These are phyloP conservation scores for Neosilurus hyrtlii DNA, from an alignment of 2,797 vertebrate species.

Conservation along the genomic window DNA sequence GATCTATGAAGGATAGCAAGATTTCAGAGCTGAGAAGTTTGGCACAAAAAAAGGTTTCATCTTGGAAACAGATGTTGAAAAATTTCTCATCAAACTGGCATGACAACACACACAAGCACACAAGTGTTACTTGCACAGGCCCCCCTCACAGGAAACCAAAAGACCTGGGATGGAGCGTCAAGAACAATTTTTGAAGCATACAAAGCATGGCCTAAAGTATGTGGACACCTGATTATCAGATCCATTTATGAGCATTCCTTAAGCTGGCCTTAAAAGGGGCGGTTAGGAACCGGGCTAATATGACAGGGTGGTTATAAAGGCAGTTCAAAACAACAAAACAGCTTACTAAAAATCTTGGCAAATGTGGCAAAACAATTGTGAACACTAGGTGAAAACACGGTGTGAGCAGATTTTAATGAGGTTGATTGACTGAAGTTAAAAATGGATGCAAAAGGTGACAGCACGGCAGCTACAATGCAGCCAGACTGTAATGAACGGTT, in stretches of 20 bases:
- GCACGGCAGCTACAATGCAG: no score
- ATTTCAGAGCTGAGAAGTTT: conserved; percentile 38
- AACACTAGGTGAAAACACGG: no score
- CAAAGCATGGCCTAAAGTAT: background rate
- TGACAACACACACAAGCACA: conserved; percentile 18
- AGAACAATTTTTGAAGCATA: background rate
- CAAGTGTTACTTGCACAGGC: background rate
- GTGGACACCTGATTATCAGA: no score
- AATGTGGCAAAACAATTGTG: no score
- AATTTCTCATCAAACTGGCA: conserved; percentile 38
- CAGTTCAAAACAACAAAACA: no score
- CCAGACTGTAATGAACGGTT: no score
- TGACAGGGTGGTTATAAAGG: no score
- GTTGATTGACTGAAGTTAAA: no score
- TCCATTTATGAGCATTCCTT: background rate
- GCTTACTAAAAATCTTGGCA: no score
- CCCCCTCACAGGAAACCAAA: background rate
- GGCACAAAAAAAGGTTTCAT: conserved; percentile 27
- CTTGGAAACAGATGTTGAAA: conserved; percentile 55
- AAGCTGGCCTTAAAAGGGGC: background rate
- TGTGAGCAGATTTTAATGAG: no score
- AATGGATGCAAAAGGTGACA: no score
- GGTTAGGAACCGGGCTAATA: no score
- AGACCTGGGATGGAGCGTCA: background rate
- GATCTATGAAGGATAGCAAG: conserved; percentile 22